Evolutionary conservation across 2,113 vertebrate genomes (phyloP), one percentile per base, ranked within the genome.

Genomic region (Chionomys nivalis): DNA sequence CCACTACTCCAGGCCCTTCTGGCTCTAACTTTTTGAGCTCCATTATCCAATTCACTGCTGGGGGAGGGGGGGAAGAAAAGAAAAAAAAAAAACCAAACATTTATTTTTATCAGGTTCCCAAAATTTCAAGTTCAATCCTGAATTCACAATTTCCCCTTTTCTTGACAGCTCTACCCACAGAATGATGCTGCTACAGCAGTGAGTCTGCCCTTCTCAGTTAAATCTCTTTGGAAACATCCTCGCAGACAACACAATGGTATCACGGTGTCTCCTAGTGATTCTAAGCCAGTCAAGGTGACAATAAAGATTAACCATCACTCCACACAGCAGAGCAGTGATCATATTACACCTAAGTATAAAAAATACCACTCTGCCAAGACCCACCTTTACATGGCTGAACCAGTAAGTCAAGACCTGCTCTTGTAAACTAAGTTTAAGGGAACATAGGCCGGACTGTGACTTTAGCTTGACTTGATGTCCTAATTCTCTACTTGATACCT

Each of bases 31-130:
- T 49, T 47, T n/a, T 47, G 70, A 28, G 13, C 13, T 86, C 66
- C 21, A 28, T 9, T 12, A 21, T 8, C 26, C 76, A 39, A 73
- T 7, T 9, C 26, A 52, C 79, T n/a, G 42, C 16, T 9, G 28
- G 58, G 58, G 39, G 58, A 47, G 1, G 11, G 47, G 47, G 3
- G 49, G 49, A 2, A 12, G 0, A 5, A 1, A 0, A 19, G 0
- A 19, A 5, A 19, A 19, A 55, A 5, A 23, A 13, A 23, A 65
- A 49, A 0, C 16, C 0, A 39, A 6, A 26, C 1, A 1, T 79
- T 68, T 36, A 28, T 3, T 36, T 36, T 24, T 4, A 42, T 33
- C 12, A 76, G 58, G 47, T 12, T 9, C 2, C 66, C 89, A 17
- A n/a, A 10, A 36, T 17, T 44, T 70, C 89, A 76, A 58, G 28